Percentiles rank a stretch among this genome's conserved stretches.
These are phyloP conservation scores for Tachina lurida DNA, from an alignment of 2,888 invertebrate genomes.

Conservation along the genomic window DNA sequence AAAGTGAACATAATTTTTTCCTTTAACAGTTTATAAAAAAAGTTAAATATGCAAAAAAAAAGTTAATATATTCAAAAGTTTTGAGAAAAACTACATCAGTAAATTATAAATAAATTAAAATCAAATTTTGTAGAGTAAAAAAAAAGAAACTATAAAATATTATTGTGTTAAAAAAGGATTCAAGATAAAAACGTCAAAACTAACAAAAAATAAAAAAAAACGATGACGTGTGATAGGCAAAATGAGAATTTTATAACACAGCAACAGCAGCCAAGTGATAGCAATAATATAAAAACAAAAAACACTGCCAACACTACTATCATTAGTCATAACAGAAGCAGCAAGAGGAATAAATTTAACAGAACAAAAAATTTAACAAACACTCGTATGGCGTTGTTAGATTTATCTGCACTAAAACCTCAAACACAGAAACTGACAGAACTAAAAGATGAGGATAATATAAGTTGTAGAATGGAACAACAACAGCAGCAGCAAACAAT, in stretches of 20 bases:
- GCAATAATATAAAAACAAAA: constrained; percentile 12
- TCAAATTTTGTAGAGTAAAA: neutral
- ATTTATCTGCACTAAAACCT: constrained; percentile 40
- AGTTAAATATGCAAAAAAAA: neutral
- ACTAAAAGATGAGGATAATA: neutral
- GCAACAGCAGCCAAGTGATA: constrained; percentile 11
- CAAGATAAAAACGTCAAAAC: constrained; percentile 29
- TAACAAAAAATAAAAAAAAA: constrained; percentile 6
- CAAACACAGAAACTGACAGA: constrained; percentile 42
- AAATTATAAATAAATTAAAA: constrained; percentile 21
- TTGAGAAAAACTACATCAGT: neutral
- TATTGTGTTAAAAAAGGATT: constrained; percentile 17
- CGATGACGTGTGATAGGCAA: constrained; percentile 52
- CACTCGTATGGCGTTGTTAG: neutral
- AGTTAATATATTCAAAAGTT: constrained; percentile 26
- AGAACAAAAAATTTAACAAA: constrained; percentile 40
- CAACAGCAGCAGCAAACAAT: constrained; percentile 51
- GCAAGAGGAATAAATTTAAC: constrained; percentile 38
- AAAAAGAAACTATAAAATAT: constrained; percentile 16
- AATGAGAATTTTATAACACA: constrained; percentile 46
- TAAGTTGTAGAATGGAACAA: constrained; percentile 22
- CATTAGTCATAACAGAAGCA: constrained; percentile 45
- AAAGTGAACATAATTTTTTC: constrained; percentile 5
- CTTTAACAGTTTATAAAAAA: constrained; percentile 25
- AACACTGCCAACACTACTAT: constrained; percentile 13